A percentile compares a stretch with the other conserved stretches of the same genome.
phyloP scores from a whole-genome alignment of 2,888 invertebrate species.

The Noctua fimbriata region DNA sequence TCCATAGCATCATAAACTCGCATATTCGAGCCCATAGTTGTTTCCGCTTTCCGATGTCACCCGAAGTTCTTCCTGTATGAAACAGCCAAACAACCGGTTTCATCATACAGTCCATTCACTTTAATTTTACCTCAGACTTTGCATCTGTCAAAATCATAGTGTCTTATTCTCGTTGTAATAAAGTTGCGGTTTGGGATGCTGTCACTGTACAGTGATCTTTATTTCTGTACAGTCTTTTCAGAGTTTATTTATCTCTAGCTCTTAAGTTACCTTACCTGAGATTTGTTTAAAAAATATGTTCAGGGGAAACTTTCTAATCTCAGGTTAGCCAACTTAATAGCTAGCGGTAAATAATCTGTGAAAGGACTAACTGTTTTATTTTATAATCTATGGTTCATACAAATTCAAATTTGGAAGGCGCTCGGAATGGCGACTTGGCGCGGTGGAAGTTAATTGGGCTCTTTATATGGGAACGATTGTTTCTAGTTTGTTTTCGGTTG shows the following conservation, averaged over 20 bases:
- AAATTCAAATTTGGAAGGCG: constrained; percentile 68
- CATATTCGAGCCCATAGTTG: constrained; percentile 20
- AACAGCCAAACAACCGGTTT: constrained; percentile 22
- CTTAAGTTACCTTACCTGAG: neutral
- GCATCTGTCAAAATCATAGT: neutral
- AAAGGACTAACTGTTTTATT: constrained; percentile 23
- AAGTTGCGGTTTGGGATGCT: neutral
- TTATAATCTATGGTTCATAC: constrained; percentile 48
- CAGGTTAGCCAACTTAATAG: neutral
- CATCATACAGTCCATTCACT: neutral
- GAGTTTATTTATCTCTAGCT: neutral
- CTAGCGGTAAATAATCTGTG: neutral
- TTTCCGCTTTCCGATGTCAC: constrained; percentile 28
- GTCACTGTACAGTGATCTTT: neutral
- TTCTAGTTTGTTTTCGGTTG: constrained; percentile 56
- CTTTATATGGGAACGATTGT: constrained; percentile 64
- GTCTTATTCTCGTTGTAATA: neutral
- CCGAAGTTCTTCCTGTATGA: constrained; percentile 21
- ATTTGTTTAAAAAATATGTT: neutral
- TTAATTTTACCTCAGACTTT: neutral
- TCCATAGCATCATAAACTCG: neutral
- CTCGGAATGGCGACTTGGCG: constrained; percentile 62
- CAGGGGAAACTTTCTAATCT: neutral
- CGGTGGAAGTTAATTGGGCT: constrained; percentile 66
- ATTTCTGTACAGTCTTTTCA: neutral